These are phyloP conservation scores for Guaruba guarouba DNA, from an alignment of 2,113 vertebrate species.

Conservation along the genomic window DNA sequence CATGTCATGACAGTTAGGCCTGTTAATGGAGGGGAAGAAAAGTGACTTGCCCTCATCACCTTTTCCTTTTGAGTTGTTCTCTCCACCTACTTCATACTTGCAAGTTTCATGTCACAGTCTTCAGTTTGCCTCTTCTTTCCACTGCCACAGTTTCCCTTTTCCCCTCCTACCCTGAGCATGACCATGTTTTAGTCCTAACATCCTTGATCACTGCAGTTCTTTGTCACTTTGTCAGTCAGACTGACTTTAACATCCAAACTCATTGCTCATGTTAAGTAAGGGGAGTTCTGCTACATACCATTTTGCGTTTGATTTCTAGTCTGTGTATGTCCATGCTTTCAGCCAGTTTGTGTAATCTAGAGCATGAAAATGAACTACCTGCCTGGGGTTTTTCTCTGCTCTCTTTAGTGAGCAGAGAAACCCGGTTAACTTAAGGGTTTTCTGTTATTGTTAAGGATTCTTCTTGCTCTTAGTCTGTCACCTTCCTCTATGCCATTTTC, in stretches of 20 bases:
- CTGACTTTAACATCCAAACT: not conserved
- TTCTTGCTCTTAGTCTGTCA: not conserved
- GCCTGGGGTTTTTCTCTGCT: not conserved
- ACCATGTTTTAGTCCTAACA: not conserved
- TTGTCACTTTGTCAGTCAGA: not conserved
- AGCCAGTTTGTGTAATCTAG: not conserved
- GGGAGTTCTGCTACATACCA: not conserved
- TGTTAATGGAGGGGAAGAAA: accelerated
- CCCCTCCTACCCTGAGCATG: accelerated
- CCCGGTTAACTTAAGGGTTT: not conserved
- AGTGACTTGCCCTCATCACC: not conserved
- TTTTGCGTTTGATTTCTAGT: not conserved
- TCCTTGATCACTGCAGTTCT: not conserved
- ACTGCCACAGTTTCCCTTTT: not conserved
- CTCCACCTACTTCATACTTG: not conserved
- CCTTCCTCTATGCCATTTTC: not conserved
- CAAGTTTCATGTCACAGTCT: not conserved
- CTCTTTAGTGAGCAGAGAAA: not conserved
- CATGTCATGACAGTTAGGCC: not conserved
- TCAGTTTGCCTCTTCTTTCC: not conserved
- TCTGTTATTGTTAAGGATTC: not conserved
- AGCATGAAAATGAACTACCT: not conserved
- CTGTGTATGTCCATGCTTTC: not conserved
- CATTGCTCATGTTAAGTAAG: not conserved
- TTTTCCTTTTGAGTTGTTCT: not conserved